phyloP scores from a whole-genome alignment of 2,797 vertebrate species.

The Nyctibius grandis region DNA sequence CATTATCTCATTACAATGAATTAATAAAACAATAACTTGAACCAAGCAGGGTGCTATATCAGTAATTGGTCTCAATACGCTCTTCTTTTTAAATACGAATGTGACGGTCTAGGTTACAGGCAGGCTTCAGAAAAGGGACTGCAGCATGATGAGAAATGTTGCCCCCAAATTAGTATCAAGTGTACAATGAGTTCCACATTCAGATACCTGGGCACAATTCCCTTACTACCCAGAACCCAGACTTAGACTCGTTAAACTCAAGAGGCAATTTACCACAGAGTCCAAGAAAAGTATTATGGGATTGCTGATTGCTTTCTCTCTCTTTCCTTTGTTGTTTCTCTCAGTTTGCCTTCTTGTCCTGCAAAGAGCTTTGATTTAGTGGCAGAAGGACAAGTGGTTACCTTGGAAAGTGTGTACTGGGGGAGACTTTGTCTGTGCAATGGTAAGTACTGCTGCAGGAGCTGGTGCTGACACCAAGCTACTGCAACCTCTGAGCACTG shows the following conservation, averaged over 20 bases:
- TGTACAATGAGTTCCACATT: background rate
- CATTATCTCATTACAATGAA: slow-evolving; percentile 4
- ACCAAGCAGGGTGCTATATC: background rate
- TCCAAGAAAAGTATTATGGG: background rate
- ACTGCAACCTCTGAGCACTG: background rate
- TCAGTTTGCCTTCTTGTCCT: background rate
- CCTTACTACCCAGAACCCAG: background rate
- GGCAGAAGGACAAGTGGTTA: background rate
- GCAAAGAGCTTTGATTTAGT: background rate
- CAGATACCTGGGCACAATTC: background rate
- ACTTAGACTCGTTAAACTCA: background rate
- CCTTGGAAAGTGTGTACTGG: background rate
- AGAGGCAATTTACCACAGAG: background rate
- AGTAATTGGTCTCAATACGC: background rate
- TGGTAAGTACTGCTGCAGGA: background rate
- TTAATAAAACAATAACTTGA: slow-evolving; percentile 2
- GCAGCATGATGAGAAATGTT: background rate
- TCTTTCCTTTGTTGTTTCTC: background rate
- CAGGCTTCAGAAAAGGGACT: background rate
- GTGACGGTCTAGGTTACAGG: background rate
- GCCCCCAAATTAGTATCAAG: background rate
- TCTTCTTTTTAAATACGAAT: background rate
- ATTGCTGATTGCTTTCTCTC: background rate
- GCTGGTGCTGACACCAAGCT: background rate
- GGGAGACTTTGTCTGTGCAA: background rate